Base-by-base conservation (phyloP, 30 jellyfish, hydroid and myxozoan genomes). In the Hydractinia echinata region DNA sequence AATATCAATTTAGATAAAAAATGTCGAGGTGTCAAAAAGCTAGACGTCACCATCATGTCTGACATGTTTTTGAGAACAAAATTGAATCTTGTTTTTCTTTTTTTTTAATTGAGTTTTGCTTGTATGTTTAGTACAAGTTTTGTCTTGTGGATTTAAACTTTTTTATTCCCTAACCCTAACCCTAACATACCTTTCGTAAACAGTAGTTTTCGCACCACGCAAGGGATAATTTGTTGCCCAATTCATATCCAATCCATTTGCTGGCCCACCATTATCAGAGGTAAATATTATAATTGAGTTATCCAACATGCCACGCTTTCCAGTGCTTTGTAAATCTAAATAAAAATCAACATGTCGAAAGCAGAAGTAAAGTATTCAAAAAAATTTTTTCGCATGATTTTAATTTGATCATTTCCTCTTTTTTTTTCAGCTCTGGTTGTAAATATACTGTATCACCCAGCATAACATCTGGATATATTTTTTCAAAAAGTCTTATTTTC, bases 251-350 rank as follows among this genome's bases (percentile, higher is more conserved):
- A 92, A 86, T 10, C 98, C 98, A 83, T 86, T 86, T 10, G 98
- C 96, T 11, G 98, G 98, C 3, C 98, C 98, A 18, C 98, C 98
- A 77, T 92, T 92, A 58, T 92, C 98, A 49, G 98, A 86, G 39
- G 98, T 86, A 67, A 92, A 92, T 61, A 92, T 92, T 55, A 92
- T 86, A 0, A 92, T 81, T 5, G 98, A 86, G 76, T 92, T 84
- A 68, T 83, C 98, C 67, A 83, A 67, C 81, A 92, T 92, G 20
- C 91, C 91, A 9, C 83, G 71, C 15, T 82, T 82, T 77, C 81
- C 53, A 91, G 72, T 5, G 89, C 94, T 20, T 79, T 84, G 52
- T 82, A 80, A 18, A 91, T 78, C 97, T 91, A 64, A 64, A 64
- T 64, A 44, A 8, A 13, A 64, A 10, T 5, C 73, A 64, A 7